Conservation (phyloP, 2,797 vertebrate genomes). For the Malurus leucopterus region DNA sequence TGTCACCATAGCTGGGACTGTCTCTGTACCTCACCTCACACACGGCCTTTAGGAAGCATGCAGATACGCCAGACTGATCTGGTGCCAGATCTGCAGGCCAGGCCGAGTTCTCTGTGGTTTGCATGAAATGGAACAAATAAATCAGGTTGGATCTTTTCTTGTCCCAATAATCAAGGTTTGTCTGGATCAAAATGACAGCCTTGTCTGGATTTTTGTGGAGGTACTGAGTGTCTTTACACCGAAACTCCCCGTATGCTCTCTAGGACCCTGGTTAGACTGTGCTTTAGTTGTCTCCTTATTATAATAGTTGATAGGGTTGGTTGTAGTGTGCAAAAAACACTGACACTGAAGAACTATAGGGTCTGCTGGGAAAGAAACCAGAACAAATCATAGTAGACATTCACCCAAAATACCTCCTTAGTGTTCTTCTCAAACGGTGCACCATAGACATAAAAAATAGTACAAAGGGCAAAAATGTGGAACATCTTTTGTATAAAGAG, state of each 20-base stretch:
- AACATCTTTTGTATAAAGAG: neutral
- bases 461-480: neutral
- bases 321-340: neutral
- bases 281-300: neutral
- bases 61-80: neutral
- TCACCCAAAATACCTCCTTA: neutral
- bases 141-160: neutral
- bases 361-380: neutral
- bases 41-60: neutral
- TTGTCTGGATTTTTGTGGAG: neutral
- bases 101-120: neutral
- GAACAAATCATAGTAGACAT: neutral
- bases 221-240: neutral
- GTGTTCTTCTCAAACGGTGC: neutral
- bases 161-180: neutral
- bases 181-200: neutral
- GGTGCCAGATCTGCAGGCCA: neutral
- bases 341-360: neutral
- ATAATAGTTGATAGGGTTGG: neutral
- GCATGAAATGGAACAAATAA: neutral
- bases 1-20: neutral
- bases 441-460: neutral
- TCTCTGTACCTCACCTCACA: neutral
- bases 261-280: neutral
- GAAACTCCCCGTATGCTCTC: neutral